Evolutionary conservation across 1,140 invertebrate species (phyloP).

Genomic region (Solen grandis): DNA sequence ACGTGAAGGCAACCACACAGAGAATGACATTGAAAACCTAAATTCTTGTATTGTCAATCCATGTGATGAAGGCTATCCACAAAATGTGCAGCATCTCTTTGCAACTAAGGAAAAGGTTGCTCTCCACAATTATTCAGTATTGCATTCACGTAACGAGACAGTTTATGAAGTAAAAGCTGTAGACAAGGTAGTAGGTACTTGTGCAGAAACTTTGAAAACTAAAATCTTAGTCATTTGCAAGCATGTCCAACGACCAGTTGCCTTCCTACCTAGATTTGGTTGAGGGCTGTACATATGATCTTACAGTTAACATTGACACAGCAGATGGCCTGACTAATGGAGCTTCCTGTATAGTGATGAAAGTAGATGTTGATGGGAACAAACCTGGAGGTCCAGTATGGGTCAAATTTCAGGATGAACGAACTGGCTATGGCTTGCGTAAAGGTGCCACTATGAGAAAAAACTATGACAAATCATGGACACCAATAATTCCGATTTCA

Average conservation of each 20-base stretch:
- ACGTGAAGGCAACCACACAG: constrained; percentile 11
- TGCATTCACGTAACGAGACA: background rate
- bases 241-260: background rate
- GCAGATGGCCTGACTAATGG: constrained; percentile 41
- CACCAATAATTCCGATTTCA: constrained; percentile 18
- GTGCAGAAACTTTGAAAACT: constrained; percentile 3
- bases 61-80: background rate
- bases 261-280: background rate
- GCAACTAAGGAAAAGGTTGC: constrained; percentile 2
- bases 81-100: constrained; percentile 5
- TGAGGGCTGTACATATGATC: constrained; percentile 13
- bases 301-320: constrained; percentile 31
- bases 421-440: constrained; percentile 7
- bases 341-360: constrained; percentile 25
- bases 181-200: constrained; percentile 10
- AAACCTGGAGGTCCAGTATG: background rate
- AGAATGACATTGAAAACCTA: background rate
- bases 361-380: background rate
- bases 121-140: constrained; percentile 7
- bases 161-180: constrained; percentile 27
- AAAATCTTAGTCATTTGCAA: constrained; percentile 23
- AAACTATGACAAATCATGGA: too few species aligned
- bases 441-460: too few species aligned
- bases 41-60: background rate
- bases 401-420: constrained; percentile 31